These are phyloP conservation scores for Phengaris alcon DNA, from an alignment of 2,888 invertebrate species.

Conservation along the genomic window DNA sequence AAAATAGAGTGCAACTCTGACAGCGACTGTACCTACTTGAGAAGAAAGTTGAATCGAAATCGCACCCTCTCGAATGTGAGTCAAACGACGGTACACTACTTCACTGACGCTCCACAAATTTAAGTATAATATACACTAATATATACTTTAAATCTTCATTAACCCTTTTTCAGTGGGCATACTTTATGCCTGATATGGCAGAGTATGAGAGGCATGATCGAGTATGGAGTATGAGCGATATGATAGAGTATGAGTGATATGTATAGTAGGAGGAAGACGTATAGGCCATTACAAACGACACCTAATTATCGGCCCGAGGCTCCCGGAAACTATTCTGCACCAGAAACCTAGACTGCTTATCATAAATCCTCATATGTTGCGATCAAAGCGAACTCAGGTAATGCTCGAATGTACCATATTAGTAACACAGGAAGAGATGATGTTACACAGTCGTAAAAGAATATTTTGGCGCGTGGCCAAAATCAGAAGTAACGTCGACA, in stretches of 20 bases:
- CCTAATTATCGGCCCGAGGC: slow-evolving; percentile 40
- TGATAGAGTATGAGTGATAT: slow-evolving; percentile 17
- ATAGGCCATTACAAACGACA: slow-evolving; percentile 32
- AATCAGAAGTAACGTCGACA: too few relatives aligned
- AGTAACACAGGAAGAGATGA: too few relatives aligned
- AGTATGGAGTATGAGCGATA: not conserved
- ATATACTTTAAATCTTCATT: not conserved
- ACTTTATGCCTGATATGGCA: not conserved
- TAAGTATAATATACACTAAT: not conserved
- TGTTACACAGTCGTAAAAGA: too few relatives aligned
- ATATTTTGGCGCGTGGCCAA: too few relatives aligned
- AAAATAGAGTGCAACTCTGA: too few relatives aligned
- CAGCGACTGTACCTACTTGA: too few relatives aligned
- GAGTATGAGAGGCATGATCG: not conserved
- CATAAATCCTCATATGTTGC: slow-evolving; percentile 51
- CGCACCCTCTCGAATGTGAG: too few relatives aligned
- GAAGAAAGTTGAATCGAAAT: too few relatives aligned
- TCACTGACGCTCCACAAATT: too few relatives aligned
- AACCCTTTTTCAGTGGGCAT: not conserved
- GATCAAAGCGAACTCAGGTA: not conserved
- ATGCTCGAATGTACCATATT: too few relatives aligned
- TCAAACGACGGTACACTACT: too few relatives aligned
- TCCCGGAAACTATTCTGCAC: slow-evolving; percentile 45
- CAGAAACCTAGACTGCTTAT: slow-evolving; percentile 52
- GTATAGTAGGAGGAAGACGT: slow-evolving; percentile 6